Evolutionary conservation across 2,888 invertebrate genomes (phyloP), one percentile per base, ranked within the genome.

Genomic region (Synanthedon andrenaeformis): DNA sequence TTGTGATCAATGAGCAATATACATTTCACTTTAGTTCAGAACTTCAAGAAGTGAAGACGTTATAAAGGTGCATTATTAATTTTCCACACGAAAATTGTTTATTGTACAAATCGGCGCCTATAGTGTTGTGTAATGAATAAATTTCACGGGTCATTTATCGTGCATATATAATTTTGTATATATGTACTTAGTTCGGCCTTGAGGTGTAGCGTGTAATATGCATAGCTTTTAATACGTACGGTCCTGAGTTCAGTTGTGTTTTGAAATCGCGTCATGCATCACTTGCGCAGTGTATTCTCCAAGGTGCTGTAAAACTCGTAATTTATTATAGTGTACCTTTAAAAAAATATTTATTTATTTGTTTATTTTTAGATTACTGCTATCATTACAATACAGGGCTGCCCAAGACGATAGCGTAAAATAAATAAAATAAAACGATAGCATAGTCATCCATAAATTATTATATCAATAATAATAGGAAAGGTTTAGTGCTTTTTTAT

Each of bases 231-330:
- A 49, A 49, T 51, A 53, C 57, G 52, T 35, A 56, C 53, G 58
- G 67, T 66, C 67, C 67, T 73, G 73, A 67, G 66, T 70, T 76
- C 72, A 78, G 82, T 82, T 69, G 76, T 63, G 62, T 66, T 67
- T 70, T 62, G 70, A 67, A 65, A 66, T 61, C 69, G 70, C 71
- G 70, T 62, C 76, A 86, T 86, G 86, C 84, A 86, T 74, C 86
- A 84, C 79, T 74, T 86, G 65, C 85, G 86, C 58, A 78, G 64
- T 62, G 85, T 86, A 61, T 86, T 86, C 63, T 67, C 72, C 23
- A 86, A 86, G 86, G 86, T 85, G 65, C 54, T 51, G 41, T 45
- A 13, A 35, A 41, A 51, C 52, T 41, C 23, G 50, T 23, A 17
- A 6, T 19, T 23, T 17, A 17, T 17, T 50, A 14, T 6, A 1